Evolutionary conservation across 2,113 vertebrate species (phyloP).

Genomic region (Pleuronectes platessa): DNA sequence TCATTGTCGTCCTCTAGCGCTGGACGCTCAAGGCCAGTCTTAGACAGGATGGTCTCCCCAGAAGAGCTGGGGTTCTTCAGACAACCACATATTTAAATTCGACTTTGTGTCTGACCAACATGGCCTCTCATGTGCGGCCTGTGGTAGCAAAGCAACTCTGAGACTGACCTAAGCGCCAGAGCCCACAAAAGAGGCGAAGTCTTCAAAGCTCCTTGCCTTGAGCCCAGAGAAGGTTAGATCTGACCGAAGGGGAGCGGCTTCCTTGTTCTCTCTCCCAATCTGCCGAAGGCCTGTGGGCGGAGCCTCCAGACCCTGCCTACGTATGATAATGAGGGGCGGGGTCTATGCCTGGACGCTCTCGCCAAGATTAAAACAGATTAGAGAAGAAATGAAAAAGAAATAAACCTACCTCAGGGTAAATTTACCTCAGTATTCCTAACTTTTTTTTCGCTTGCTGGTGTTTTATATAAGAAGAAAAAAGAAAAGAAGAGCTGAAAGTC

Average conservation of each 20-base stretch:
- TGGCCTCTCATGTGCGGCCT: not conserved
- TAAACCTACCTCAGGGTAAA: constrained; percentile 95
- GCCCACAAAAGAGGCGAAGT: constrained; percentile 45
- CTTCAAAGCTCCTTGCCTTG: constrained; percentile 58
- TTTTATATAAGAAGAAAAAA: constrained; percentile 81
- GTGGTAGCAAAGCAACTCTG: not conserved
- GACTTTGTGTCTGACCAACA: not conserved
- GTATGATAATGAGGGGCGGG: constrained; percentile 72
- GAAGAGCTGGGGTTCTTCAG: constrained; percentile 19
- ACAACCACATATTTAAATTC: not conserved
- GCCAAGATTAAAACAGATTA: constrained; percentile 83
- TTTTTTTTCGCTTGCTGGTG: constrained; percentile 84
- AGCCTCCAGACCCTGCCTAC: constrained; percentile 72
- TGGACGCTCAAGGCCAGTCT: not conserved
- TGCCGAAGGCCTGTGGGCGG: constrained; percentile 77
- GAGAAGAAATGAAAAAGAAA: constrained; percentile 80
- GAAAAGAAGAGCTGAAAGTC: constrained; percentile 89
- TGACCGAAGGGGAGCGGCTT: constrained; percentile 65
- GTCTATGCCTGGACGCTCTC: constrained; percentile 68
- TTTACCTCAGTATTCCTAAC: constrained; percentile 94
- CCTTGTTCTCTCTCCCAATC: constrained; percentile 74
- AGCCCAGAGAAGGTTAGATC: constrained; percentile 62
- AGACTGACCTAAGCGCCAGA: constrained; percentile 6
- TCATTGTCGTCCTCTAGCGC: constrained; percentile 31
- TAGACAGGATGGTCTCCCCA: constrained; percentile 14